phyloP scores from a whole-genome alignment of 1,140 invertebrate genomes.

The Zophobas morio region DNA sequence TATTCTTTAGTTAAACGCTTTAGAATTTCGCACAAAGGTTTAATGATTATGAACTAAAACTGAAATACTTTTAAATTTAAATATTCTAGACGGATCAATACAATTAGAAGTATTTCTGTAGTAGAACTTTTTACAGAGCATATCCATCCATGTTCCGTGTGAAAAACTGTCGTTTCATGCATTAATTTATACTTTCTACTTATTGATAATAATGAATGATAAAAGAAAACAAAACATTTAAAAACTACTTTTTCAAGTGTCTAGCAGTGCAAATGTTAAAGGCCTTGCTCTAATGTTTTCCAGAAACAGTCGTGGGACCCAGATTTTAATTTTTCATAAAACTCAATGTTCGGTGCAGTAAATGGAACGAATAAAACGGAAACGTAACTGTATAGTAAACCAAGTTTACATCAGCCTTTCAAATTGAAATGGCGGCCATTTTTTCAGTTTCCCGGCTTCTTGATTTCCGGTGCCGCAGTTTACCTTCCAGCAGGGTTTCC shows the following conservation, averaged over 20 bases:
- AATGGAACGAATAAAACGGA: slow-evolving; percentile 7
- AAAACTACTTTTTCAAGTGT: not conserved
- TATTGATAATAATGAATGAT: not conserved
- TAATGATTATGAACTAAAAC: too few relatives aligned
- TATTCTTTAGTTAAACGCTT: too few relatives aligned
- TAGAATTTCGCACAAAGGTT: too few relatives aligned
- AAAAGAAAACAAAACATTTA: not conserved
- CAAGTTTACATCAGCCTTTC: slow-evolving; percentile 18
- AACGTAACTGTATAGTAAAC: slow-evolving; percentile 22
- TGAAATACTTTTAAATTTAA: too few relatives aligned
- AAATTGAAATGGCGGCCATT: slow-evolving; percentile 29
- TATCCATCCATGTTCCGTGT: too few relatives aligned
- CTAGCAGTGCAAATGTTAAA: too few relatives aligned
- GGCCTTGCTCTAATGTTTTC: not conserved
- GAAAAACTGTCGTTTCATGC: too few relatives aligned
- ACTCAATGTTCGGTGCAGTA: slow-evolving; percentile 15
- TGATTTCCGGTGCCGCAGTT: slow-evolving; percentile 31
- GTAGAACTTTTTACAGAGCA: too few relatives aligned
- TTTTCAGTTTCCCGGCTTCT: slow-evolving; percentile 33
- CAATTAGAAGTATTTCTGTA: too few relatives aligned
- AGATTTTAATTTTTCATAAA: slow-evolving; percentile 32
- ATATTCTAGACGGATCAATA: too few relatives aligned
- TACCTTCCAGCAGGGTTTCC: slow-evolving; percentile 38
- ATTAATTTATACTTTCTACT: not conserved
- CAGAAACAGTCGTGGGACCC: not conserved